These are phyloP conservation scores for Drosophila algonquin DNA, from an alignment of 2,888 invertebrate genomes.

Conservation along the genomic window DNA sequence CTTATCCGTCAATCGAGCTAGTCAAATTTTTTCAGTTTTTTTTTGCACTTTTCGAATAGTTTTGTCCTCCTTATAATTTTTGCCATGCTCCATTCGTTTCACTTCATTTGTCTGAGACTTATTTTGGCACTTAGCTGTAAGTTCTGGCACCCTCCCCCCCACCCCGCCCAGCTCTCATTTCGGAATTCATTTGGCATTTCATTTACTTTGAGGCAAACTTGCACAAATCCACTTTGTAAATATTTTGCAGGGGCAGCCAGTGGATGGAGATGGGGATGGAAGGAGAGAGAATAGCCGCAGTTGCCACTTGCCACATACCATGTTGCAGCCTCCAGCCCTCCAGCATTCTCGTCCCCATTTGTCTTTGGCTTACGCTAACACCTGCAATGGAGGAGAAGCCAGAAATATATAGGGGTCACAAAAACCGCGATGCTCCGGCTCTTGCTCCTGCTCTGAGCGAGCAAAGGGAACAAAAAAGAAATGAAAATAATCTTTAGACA, in stretches of 20 bases:
- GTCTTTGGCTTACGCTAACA: slow-evolving; percentile 34
- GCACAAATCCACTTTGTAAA: slow-evolving; percentile 74
- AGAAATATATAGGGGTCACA: slow-evolving; percentile 57
- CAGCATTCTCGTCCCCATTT: slow-evolving; percentile 34
- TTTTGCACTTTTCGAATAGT: neutral
- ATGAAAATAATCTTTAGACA: slow-evolving; percentile 68
- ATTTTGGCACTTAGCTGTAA: slow-evolving; percentile 61
- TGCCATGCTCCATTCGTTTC: slow-evolving; percentile 21
- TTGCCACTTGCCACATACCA: slow-evolving; percentile 60
- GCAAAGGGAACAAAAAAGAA: slow-evolving; percentile 37
- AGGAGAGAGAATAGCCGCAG: slow-evolving; percentile 31
- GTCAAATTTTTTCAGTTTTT: neutral
- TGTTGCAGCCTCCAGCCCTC: slow-evolving; percentile 29
- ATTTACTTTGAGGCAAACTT: slow-evolving; percentile 63
- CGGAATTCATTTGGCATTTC: slow-evolving; percentile 64
- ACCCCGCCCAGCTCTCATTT: slow-evolving; percentile 45
- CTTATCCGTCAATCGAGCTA: neutral
- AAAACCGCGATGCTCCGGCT: slow-evolving; percentile 51
- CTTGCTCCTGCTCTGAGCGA: slow-evolving; percentile 14
- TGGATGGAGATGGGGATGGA: neutral
- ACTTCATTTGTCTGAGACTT: slow-evolving; percentile 63
- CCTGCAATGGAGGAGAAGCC: slow-evolving; percentile 43
- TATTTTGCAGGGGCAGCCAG: slow-evolving; percentile 48
- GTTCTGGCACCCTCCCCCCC: slow-evolving; percentile 5
- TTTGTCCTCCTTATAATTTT: too few relatives aligned